Percentiles rank a stretch among this genome's conserved stretches.
These are phyloP conservation scores for Tetramorium alpestre DNA, from an alignment of 1,140 invertebrate genomes.

Conservation along the genomic window DNA sequence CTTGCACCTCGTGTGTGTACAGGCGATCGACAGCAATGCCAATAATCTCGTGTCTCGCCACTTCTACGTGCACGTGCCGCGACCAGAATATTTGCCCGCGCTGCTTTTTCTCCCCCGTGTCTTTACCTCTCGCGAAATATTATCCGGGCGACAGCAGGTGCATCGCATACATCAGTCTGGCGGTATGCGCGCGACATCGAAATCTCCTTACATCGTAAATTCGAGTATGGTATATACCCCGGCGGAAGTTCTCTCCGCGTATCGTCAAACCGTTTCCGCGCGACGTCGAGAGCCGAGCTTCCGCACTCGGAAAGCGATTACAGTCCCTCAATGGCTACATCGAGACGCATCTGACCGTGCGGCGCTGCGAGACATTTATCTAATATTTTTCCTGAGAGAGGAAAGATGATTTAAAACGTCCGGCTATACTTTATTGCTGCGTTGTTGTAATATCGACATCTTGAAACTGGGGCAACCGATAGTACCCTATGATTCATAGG, in stretches of 20 bases:
- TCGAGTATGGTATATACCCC: background rate
- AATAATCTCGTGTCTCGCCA: slow-evolving; percentile 59
- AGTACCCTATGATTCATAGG: background rate
- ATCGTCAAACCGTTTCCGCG: slow-evolving; percentile 33
- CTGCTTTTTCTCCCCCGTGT: slow-evolving; percentile 1
- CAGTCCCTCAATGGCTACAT: background rate
- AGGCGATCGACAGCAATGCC: slow-evolving; percentile 63
- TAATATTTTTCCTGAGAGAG: slow-evolving; percentile 16
- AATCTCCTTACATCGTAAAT: slow-evolving; percentile 48
- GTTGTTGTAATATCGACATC: slow-evolving; percentile 36
- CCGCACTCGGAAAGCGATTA: slow-evolving; percentile 36
- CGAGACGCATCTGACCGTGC: background rate
- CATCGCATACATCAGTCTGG: slow-evolving; percentile 36
- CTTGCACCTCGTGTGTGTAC: slow-evolving; percentile 31
- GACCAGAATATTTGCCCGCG: slow-evolving; percentile 29
- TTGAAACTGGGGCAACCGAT: slow-evolving; percentile 2
- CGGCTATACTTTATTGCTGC: background rate
- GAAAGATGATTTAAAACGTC: slow-evolving; percentile 8
- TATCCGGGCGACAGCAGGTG: slow-evolving; percentile 21
- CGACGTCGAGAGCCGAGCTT: background rate
- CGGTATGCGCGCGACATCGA: slow-evolving; percentile 10
- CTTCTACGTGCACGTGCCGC: background rate
- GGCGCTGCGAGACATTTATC: background rate
- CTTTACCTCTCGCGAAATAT: slow-evolving; percentile 45
- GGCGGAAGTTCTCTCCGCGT: slow-evolving; percentile 3